phyloP scores from a whole-genome alignment of 35 echinoderm and acorn worm species.

The Chiridota heheva region DNA sequence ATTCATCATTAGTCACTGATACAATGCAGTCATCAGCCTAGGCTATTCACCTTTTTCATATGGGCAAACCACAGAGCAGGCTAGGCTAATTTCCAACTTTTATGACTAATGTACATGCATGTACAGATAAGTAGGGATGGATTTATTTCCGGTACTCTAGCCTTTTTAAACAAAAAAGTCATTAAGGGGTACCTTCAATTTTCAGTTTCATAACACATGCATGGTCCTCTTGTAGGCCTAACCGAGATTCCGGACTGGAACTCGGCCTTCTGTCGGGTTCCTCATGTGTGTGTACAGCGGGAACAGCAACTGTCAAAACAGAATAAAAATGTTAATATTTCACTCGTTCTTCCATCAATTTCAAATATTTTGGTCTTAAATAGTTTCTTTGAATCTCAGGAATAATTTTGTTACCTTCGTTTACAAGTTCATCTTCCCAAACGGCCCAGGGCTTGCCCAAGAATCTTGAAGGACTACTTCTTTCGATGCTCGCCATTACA shows the following conservation, averaged over 20 bases:
- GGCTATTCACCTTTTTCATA: too few relatives aligned
- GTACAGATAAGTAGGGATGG: too few relatives aligned
- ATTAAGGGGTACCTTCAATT: conserved; percentile 90
- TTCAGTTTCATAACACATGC: conserved; percentile 87
- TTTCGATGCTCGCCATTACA: conserved; percentile 92
- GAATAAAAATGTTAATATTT: conserved; percentile 48
- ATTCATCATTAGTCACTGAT: too few relatives aligned
- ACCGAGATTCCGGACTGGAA: conserved; percentile 19
- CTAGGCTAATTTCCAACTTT: too few relatives aligned
- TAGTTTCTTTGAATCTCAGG: conserved; percentile 22
- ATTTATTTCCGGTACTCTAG: too few relatives aligned
- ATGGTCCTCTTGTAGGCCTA: conserved; percentile 36
- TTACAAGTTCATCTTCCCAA: conserved; percentile 66
- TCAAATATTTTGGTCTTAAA: not conserved
- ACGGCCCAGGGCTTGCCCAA: conserved; percentile 89
- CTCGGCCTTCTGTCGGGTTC: conserved; percentile 33
- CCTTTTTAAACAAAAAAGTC: too few relatives aligned
- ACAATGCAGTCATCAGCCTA: too few relatives aligned
- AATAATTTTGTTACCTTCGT: conserved; percentile 46
- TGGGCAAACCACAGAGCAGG: too few relatives aligned
- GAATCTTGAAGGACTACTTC: conserved; percentile 89
- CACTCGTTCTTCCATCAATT: conserved; percentile 28
- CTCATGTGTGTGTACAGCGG: conserved; percentile 45
- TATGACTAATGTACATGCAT: too few relatives aligned
- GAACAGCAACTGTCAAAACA: conserved; percentile 50